Evolutionary conservation across 2,888 invertebrate genomes (phyloP).

Genomic region (Caradrina clavipalpis): DNA sequence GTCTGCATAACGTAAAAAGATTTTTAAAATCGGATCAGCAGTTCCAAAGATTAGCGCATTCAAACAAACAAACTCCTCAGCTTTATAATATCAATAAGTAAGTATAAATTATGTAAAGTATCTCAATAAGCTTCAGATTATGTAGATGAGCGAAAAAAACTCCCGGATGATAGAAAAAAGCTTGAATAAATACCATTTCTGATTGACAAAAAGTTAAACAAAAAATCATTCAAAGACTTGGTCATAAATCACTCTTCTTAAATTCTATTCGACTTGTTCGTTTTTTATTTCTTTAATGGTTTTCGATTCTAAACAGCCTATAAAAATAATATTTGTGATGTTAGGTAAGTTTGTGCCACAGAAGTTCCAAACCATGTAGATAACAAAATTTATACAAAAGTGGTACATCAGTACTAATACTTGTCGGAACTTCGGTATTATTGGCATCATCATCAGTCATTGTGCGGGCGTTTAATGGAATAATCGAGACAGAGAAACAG

Average conservation of each 20-base stretch:
- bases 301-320: constrained; percentile 40
- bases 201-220: constrained; percentile 25
- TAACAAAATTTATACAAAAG: too few relatives aligned
- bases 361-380: constrained; percentile 18
- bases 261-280: constrained; percentile 18
- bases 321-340: constrained; percentile 41
- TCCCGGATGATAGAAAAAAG: constrained; percentile 6
- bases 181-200: neutral
- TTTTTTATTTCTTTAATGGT: constrained; percentile 49
- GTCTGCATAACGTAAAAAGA: too few relatives aligned
- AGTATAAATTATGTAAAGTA: too few relatives aligned
- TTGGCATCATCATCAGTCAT: too few relatives aligned
- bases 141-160: constrained; percentile 6
- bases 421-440: too few relatives aligned
- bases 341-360: neutral
- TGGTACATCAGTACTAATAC: too few relatives aligned
- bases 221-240: constrained; percentile 34
- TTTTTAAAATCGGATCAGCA: too few relatives aligned
- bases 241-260: constrained; percentile 43
- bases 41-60: too few relatives aligned
- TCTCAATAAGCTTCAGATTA: constrained; percentile 3
- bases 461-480: too few relatives aligned
- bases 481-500: too few relatives aligned
- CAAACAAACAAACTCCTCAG: too few relatives aligned
- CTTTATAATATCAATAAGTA: too few relatives aligned